Evolutionary conservation across 2,113 vertebrate genomes (phyloP).

Genomic region (Hippocampus abdominalis): DNA sequence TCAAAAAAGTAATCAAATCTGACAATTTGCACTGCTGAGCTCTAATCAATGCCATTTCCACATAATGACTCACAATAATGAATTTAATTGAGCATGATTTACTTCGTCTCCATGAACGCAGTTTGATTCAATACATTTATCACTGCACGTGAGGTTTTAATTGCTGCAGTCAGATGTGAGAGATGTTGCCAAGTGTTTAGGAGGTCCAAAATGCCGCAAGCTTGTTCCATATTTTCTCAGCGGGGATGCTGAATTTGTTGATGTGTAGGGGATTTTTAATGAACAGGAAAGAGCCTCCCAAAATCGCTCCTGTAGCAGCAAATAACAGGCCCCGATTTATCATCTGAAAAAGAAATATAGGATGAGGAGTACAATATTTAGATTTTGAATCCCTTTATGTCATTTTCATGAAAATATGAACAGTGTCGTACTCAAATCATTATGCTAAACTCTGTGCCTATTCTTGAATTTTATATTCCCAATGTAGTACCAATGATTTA

Average conservation of each 20-base stretch:
- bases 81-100: background rate
- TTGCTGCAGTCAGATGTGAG: slow-evolving; percentile 13
- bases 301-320: slow-evolving; percentile 46
- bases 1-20: background rate
- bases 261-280: slow-evolving; percentile 56
- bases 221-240: slow-evolving; percentile 64
- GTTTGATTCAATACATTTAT: slow-evolving; percentile 15
- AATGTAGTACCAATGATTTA: too few species aligned
- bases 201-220: slow-evolving; percentile 44
- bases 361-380: background rate
- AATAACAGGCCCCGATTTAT: slow-evolving; percentile 75
- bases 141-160: background rate
- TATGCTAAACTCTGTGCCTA: background rate
- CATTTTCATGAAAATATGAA: background rate
- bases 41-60: background rate
- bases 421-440: background rate
- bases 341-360: slow-evolving; percentile 62
- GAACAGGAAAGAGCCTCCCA: slow-evolving; percentile 67
- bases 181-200: background rate
- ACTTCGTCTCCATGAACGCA: slow-evolving; percentile 1
- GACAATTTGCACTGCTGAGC: background rate
- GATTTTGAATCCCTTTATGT: background rate
- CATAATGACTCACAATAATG: background rate
- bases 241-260: slow-evolving; percentile 34
- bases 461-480: background rate